Evolutionary conservation across 2,113 vertebrate species (phyloP), one percentile per base, ranked within the genome.

Genomic region (Accipiter virgatus): DNA sequence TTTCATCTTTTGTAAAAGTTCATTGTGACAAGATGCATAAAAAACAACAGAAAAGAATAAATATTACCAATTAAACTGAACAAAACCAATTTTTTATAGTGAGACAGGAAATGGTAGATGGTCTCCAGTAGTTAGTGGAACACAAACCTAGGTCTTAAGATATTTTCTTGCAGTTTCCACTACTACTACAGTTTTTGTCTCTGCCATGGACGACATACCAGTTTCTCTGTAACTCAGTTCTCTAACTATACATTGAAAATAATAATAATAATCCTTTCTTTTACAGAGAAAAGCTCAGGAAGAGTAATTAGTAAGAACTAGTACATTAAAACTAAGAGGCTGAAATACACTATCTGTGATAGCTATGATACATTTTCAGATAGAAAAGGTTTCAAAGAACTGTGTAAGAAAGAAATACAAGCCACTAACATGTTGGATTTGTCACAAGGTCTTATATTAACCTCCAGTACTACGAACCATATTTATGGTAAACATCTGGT

Each of bases 131-230:
- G 19, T 71, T 66, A n/a, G 15, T 38, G 40, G 29, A 74, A 62
- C 21, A 52, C 29, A 70, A 52, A 47, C 17, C 8, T 16, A 32
- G 3, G 9, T 84, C 68, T 88, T 63, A 45, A 62, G 29, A 63
- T 40, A 68, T 7, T 6, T 63, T 13, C 8, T 70, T 53, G 13
- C 38, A 20, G 38, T 58, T 80, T 43, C 29, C 47, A 58, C 48
- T 40, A 47, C n/a, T 19, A 67, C 32, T 22, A 36, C 18, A 58
- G 21, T 26, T 78, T 53, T 87, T 73, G 10, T 52, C 12, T 70
- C 14, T 47, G 29, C 13, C 1, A 0, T 52, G 34, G 7, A n/a
- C 3, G 40, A 31, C 10, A 36, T 29, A 65, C 5, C 11, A 43
- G 27, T 42, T 82, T 78, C 52, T 53, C 34, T 59, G 5, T 71